phyloP scores from a whole-genome alignment of 23 tunicate genomes.

The Diplosoma virens region DNA sequence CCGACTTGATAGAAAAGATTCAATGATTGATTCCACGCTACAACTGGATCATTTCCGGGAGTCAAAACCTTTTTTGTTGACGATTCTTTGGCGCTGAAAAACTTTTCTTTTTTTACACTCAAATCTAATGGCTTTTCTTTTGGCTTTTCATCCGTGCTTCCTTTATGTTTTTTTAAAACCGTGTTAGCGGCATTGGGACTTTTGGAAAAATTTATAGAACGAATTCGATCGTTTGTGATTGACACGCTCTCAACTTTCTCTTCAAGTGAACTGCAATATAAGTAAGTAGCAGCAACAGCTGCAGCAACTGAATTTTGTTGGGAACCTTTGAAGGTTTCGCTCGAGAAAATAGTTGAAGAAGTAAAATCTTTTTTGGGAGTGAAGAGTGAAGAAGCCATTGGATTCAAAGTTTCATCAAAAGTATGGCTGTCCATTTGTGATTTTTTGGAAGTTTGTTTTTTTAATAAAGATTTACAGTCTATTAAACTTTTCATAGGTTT shows the following conservation, averaged over 20 bases:
- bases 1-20: constrained; percentile 21
- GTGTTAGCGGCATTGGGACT: not conserved
- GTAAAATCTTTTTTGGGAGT: not conserved
- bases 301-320: constrained; percentile 16
- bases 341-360: not conserved
- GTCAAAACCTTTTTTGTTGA: not conserved
- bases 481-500: too few relatives aligned
- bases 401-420: constrained; percentile 11
- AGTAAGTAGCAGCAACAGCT: constrained; percentile 36
- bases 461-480: not conserved
- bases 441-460: not conserved
- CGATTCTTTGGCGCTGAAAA: not conserved
- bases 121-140: constrained; percentile 17
- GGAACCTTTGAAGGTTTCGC: not conserved
- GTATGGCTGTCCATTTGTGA: not conserved
- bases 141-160: not conserved
- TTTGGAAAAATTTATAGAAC: not conserved
- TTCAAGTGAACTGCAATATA: constrained; percentile 30
- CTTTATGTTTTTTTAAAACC: too few relatives aligned
- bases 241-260: constrained; percentile 10
- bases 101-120: constrained; percentile 4
- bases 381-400: not conserved
- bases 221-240: not conserved
- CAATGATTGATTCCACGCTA: constrained; percentile 4
- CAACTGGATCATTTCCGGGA: not conserved